Base-by-base conservation (phyloP, 2,888 invertebrate species). In the Synergus laeviventris region DNA sequence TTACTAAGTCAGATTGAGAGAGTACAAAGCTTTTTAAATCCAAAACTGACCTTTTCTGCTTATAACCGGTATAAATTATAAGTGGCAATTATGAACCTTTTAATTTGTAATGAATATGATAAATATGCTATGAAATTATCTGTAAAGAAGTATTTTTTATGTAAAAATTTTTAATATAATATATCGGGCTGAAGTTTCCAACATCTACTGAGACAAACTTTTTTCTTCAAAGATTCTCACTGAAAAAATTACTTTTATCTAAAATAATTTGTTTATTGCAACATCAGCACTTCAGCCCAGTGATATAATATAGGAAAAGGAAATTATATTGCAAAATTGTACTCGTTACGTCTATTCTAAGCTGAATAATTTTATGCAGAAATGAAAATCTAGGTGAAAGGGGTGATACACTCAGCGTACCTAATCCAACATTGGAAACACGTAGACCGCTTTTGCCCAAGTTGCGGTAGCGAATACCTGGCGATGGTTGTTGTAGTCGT, bases 371-470 rank as follows among this genome's bases (percentile, higher is more conserved):
- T 56, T 56, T 1, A 56, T 21, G 24, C 56, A 56, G 11, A 56
- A 24, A 24, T 56, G 56, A 21, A 56, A 14, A 56, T 54, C 54
- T 76, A 81, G 78, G 76, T 77, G 75, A 81, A 76, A 76, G 42
- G 81, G 83, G 83, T 82, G 81, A 82, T 79, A 86, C 84, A 86
- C 86, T 84, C 80, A 84, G 88, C 92, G 91, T 92, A 94, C 95
- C 95, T 86, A 98, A 93, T 82, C 97, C 98, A 84, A 98, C 96
- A 92, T 97, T 98, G 85, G 98, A 98, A 80, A 98, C 97, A 83
- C 98, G 93, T 81, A 98, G 94, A 74, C 98, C 98, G 88, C 97
- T 98, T 92, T 98, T 98, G 85, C 98, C 98, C 84, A 98, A 93
- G 92, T 98, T 98, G 91, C 97, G 95, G 93, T 97, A 97, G 74